Conservation (phyloP, 1,140 invertebrate genomes). For the Cherax destructor region DNA sequence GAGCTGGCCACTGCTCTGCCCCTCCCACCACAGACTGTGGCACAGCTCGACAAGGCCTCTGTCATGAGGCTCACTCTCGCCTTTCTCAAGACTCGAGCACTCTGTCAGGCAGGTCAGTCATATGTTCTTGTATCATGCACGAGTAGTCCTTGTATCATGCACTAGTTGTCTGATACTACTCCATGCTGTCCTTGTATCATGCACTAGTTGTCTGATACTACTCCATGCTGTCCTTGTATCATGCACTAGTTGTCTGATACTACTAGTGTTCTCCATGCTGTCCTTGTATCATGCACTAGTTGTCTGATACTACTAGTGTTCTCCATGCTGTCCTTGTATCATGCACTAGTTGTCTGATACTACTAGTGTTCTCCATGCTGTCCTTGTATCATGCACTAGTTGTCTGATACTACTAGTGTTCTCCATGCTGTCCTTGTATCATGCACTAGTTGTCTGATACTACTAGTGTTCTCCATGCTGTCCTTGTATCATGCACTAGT, state of each 20-base stretch:
- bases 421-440: neutral
- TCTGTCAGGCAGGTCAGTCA: slow-evolving; percentile 75
- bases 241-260: too few relatives aligned
- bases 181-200: too few relatives aligned
- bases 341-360: neutral
- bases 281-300: too few relatives aligned
- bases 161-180: neutral
- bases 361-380: too few relatives aligned
- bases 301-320: too few relatives aligned
- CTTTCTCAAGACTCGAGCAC: slow-evolving; percentile 89
- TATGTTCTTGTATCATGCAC: too few relatives aligned
- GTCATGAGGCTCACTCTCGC: slow-evolving; percentile 95
- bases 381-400: too few relatives aligned
- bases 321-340: neutral
- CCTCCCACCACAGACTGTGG: slow-evolving; percentile 83
- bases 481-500: too few relatives aligned
- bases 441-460: too few relatives aligned
- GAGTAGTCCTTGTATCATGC: neutral
- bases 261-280: too few relatives aligned
- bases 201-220: too few relatives aligned
- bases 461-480: too few relatives aligned
- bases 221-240: neutral
- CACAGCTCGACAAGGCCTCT: slow-evolving; percentile 95
- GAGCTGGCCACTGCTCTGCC: slow-evolving; percentile 90
- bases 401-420: neutral